These are phyloP conservation scores for Carcinoscorpius rotundicauda DNA, from an alignment of 1,140 invertebrate genomes.

Conservation along the genomic window DNA sequence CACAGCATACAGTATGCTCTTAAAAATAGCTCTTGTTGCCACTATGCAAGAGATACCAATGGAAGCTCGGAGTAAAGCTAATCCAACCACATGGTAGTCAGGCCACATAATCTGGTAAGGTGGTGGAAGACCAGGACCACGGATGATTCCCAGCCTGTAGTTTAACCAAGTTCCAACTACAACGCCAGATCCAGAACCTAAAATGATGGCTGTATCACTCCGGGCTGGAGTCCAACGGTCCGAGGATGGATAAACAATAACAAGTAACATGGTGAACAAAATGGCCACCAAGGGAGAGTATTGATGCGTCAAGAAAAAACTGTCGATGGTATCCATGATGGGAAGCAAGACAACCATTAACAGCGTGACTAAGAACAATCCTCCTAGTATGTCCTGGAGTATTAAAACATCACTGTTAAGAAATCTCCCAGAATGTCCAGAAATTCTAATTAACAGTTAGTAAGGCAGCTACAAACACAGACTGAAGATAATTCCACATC, in stretches of 20 bases:
- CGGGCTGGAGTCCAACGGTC: constrained; percentile 73
- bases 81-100: constrained; percentile 50
- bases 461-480: too few relatives aligned
- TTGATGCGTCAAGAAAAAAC: constrained; percentile 51
- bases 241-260: constrained; percentile 48
- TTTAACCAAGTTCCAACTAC: constrained; percentile 70
- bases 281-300: constrained; percentile 53
- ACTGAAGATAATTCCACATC: too few relatives aligned
- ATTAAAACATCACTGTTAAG: too few relatives aligned
- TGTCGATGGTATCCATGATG: constrained; percentile 55
- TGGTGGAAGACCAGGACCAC: constrained; percentile 35
- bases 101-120: constrained; percentile 68
- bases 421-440: too few relatives aligned
- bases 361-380: constrained; percentile 48
- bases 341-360: constrained; percentile 60
- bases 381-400: constrained; percentile 57
- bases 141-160: constrained; percentile 57
- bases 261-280: constrained; percentile 46
- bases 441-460: too few relatives aligned
- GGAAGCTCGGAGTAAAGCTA: constrained; percentile 49
- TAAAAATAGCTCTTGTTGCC: constrained; percentile 50
- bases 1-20: constrained; percentile 51
- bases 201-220: constrained; percentile 71
- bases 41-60: constrained; percentile 59
- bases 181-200: constrained; percentile 65